phyloP scores from a whole-genome alignment of 2,113 vertebrate genomes.

The Muntiacus muntjak region DNA sequence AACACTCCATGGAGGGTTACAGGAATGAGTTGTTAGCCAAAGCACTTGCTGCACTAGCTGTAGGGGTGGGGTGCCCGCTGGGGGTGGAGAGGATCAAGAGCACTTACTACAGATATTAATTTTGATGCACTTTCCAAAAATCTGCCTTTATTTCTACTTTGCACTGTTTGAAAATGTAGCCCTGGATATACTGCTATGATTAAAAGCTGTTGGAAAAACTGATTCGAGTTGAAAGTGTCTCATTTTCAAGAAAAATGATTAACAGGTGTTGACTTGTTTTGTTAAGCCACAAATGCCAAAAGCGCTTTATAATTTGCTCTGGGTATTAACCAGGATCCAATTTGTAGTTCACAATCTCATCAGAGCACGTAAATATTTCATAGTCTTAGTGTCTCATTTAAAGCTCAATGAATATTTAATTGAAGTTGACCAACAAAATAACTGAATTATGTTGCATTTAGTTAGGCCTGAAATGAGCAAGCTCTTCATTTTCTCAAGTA shows the following conservation, averaged over 20 bases:
- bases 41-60: neutral
- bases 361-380: constrained; percentile 63
- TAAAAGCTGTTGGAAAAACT: constrained; percentile 36
- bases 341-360: constrained; percentile 49
- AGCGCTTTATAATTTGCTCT: constrained; percentile 40
- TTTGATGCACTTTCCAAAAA: constrained; percentile 21
- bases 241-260: constrained; percentile 51
- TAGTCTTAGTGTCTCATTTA: constrained; percentile 14
- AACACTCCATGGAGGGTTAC: neutral
- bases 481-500: constrained; percentile 65
- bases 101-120: neutral
- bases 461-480: constrained; percentile 65
- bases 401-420: constrained; percentile 68
- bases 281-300: constrained; percentile 30
- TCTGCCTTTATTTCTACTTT: constrained; percentile 27
- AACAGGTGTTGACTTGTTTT: constrained; percentile 64
- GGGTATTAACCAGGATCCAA: constrained; percentile 57
- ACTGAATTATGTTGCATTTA: constrained; percentile 57
- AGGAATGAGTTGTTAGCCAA: neutral
- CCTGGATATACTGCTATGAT: constrained; percentile 8
- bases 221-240: constrained; percentile 37
- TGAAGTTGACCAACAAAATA: constrained; percentile 71
- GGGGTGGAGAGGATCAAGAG: neutral
- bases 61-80: neutral
- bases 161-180: neutral